Percentiles rank a stretch among this genome's conserved stretches.
Conservation (phyloP, 2,888 invertebrate species). For the Lasioglossum zephyrum region DNA sequence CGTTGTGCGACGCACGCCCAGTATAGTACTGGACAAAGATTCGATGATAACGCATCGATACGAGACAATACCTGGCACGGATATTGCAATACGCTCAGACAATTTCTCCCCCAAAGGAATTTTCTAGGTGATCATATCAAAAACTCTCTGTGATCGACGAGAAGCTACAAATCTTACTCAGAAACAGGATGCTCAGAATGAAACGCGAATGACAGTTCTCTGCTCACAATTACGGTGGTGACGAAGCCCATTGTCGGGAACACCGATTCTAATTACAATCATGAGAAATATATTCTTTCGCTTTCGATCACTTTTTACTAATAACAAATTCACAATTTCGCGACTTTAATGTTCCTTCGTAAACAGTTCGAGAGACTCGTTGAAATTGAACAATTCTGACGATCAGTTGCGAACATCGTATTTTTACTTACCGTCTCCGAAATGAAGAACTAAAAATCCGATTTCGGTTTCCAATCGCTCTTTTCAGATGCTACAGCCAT, state of each 20-base stretch:
- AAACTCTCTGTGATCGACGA: constrained; percentile 83
- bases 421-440: background rate
- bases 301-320: background rate
- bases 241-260: background rate
- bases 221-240: background rate
- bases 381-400: background rate
- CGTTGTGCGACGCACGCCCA: background rate
- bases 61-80: constrained; percentile 52
- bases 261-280: background rate
- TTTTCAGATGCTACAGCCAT: background rate
- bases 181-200: background rate
- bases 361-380: background rate
- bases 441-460: background rate
- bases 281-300: background rate
- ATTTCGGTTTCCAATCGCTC: background rate
- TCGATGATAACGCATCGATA: constrained; percentile 44
- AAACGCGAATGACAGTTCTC: constrained; percentile 1
- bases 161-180: constrained; percentile 78
- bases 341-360: background rate
- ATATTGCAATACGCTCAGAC: constrained; percentile 38
- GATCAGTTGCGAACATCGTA: background rate
- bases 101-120: constrained; percentile 38
- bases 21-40: constrained; percentile 11
- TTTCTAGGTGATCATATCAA: constrained; percentile 78
- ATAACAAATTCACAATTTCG: background rate